Evolutionary conservation across 2,113 vertebrate genomes (phyloP).

Genomic region (Carassius auratus): DNA sequence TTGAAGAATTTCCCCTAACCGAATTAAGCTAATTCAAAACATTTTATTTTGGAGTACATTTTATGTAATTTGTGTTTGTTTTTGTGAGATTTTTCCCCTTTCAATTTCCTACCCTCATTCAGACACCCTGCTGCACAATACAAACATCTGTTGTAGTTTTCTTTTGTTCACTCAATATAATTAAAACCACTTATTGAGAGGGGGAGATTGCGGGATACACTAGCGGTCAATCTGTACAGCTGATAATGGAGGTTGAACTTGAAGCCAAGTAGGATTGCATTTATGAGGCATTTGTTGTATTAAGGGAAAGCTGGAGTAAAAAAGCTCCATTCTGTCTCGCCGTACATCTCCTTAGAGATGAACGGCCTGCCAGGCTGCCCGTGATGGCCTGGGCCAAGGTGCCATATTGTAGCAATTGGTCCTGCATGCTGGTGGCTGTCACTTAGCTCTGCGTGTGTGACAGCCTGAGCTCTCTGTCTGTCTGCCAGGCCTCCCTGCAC

Average conservation of each 20-base stretch:
- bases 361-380: slow-evolving; percentile 35
- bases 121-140: slow-evolving; percentile 9
- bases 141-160: slow-evolving; percentile 40
- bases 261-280: neutral
- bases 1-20: neutral
- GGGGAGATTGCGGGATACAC: neutral
- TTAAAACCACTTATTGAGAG: slow-evolving; percentile 9
- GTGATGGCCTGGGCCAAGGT: slow-evolving; percentile 42
- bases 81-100: neutral
- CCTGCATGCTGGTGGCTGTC: slow-evolving; percentile 56
- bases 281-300: neutral
- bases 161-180: slow-evolving; percentile 38
- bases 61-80: neutral
- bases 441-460: slow-evolving; percentile 52
- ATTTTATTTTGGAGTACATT: neutral
- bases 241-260: neutral
- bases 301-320: neutral
- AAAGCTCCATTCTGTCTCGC: slow-evolving; percentile 1
- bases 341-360: slow-evolving; percentile 27
- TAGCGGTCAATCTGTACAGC: neutral
- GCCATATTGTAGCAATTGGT: slow-evolving; percentile 62
- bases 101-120: neutral
- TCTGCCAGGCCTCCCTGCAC: slow-evolving; percentile 51
- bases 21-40: neutral
- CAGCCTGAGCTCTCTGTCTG: slow-evolving; percentile 51